phyloP scores from a whole-genome alignment of 2,113 vertebrate species.

The Mesitornis unicolor region DNA sequence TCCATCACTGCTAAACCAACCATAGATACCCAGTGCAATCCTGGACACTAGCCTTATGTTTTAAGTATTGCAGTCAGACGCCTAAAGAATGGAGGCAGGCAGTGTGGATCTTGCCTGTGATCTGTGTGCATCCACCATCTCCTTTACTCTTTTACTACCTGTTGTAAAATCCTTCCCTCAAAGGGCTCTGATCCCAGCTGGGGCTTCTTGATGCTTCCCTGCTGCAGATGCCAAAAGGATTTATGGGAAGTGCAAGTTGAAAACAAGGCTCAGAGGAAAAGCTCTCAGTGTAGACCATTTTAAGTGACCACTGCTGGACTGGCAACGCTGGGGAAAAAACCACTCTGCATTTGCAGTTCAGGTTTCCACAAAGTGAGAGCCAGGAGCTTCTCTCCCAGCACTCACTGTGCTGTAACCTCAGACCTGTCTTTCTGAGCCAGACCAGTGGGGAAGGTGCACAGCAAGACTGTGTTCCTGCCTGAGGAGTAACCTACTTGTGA shows the following conservation, averaged over 20 bases:
- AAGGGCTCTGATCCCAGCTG: background rate
- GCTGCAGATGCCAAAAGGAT: background rate
- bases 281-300: background rate
- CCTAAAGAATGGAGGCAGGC: background rate
- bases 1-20: background rate
- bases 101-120: background rate
- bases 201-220: background rate
- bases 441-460: background rate
- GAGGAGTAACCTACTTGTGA: background rate
- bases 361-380: rapidly evolving
- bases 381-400: rapidly evolving
- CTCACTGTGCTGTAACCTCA: background rate
- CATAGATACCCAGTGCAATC: background rate
- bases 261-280: background rate
- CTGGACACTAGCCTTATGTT: background rate
- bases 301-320: background rate
- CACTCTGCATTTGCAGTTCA: background rate
- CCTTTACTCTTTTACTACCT: background rate
- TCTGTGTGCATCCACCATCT: background rate
- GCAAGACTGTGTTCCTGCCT: rapidly evolving
- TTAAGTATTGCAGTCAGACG: background rate
- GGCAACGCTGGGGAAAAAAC: background rate
- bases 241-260: background rate
- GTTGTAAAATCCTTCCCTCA: background rate
- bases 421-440: background rate